Percentiles rank a stretch among this genome's conserved stretches.
phyloP scores from a whole-genome alignment of 2,113 vertebrate species.

The Bucco capensis region DNA sequence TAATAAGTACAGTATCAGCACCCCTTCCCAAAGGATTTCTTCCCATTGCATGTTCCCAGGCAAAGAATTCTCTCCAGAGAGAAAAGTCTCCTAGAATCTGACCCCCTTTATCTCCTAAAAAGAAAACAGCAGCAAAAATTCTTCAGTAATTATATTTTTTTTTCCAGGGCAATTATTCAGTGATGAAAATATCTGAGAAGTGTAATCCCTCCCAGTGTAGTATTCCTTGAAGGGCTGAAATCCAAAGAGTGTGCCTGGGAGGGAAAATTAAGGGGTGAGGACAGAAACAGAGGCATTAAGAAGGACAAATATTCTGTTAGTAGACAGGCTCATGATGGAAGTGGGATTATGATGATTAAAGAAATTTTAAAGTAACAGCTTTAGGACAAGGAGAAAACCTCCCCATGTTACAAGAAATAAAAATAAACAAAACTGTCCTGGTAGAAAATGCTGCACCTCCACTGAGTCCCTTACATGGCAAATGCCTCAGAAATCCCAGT shows the following conservation, averaged over 20 bases:
- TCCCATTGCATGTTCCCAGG: too few species aligned
- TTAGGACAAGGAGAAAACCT: background rate
- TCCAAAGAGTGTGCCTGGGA: background rate
- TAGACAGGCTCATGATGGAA: background rate
- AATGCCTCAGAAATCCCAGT: background rate
- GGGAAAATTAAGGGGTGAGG: background rate
- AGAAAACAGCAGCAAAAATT: background rate
- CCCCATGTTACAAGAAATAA: background rate
- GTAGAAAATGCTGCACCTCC: background rate
- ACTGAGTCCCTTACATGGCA: background rate
- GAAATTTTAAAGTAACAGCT: background rate
- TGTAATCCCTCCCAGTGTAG: background rate
- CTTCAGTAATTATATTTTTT: background rate
- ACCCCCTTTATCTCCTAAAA: background rate
- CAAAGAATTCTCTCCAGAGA: background rate
- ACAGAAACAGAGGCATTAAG: background rate
- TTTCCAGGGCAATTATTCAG: background rate
- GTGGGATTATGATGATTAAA: background rate
- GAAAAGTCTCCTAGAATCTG: background rate
- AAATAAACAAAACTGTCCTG: background rate
- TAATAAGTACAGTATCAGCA: accelerated
- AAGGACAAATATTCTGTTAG: background rate
- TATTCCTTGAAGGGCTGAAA: background rate
- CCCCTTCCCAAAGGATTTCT: background rate
- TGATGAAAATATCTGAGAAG: background rate